Evolutionary conservation across 2,888 invertebrate genomes (phyloP).

Genomic region (Nasonia oneida): DNA sequence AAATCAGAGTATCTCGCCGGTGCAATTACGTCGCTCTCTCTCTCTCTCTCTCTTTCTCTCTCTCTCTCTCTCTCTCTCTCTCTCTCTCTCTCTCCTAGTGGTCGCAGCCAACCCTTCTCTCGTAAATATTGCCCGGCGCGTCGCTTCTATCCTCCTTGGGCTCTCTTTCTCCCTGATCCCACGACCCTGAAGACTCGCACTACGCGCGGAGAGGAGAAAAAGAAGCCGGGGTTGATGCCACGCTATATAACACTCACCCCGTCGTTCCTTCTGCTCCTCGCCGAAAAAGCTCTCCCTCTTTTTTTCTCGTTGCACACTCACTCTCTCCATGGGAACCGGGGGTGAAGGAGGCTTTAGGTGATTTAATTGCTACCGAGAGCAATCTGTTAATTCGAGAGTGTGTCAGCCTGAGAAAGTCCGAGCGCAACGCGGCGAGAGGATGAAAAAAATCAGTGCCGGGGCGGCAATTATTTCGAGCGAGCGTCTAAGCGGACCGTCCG

Average conservation of each 20-base stretch:
- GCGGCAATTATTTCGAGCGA: conserved; percentile 57
- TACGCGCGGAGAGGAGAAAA: background rate
- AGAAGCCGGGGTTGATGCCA: conserved; percentile 40
- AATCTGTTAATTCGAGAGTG: conserved; percentile 77
- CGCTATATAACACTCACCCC: conserved; percentile 39
- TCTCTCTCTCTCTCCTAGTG: conserved; percentile 51
- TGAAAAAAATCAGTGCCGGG: conserved; percentile 43
- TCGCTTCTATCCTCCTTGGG: conserved; percentile 62
- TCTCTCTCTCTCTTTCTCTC: conserved; percentile 46
- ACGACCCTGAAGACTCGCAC: conserved; percentile 65
- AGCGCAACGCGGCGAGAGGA: background rate
- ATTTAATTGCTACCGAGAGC: conserved; percentile 75
- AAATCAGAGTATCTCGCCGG: conserved; percentile 76
- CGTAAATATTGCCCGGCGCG: conserved; percentile 63
- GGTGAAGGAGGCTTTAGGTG: conserved; percentile 64
- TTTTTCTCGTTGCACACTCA: conserved; percentile 51
- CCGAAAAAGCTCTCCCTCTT: conserved; percentile 51
- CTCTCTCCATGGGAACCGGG: conserved; percentile 57
- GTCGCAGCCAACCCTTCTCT: conserved; percentile 60
- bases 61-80: conserved; percentile 6
- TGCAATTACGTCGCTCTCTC: conserved; percentile 74
- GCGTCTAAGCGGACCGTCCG: conserved; percentile 43
- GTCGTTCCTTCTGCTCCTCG: conserved; percentile 30
- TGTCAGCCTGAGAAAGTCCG: conserved; percentile 72
- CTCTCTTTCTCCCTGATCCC: conserved; percentile 67